A percentile compares a stretch with the other conserved stretches of the same genome.
These are phyloP conservation scores for Drosophila takahashii DNA, from an alignment of 1,140 invertebrate genomes.

Conservation along the genomic window DNA sequence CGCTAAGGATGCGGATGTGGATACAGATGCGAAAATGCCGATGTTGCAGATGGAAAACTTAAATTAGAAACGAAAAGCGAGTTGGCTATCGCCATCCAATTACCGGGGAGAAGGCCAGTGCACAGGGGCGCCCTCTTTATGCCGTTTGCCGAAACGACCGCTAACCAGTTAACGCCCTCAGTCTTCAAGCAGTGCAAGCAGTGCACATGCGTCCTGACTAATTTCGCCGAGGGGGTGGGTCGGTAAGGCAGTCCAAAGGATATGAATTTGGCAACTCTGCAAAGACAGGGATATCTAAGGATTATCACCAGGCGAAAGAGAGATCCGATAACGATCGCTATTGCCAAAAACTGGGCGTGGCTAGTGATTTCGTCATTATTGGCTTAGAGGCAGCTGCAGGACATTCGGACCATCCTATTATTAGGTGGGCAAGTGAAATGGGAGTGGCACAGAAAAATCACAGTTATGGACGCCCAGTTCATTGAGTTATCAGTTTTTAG, in stretches of 20 bases:
- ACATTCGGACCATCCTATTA: not conserved
- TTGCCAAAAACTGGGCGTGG: constrained; percentile 24
- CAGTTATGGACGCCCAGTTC: not conserved
- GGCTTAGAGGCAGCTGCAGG: constrained; percentile 5
- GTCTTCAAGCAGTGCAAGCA: constrained; percentile 59
- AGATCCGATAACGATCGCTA: constrained; percentile 22
- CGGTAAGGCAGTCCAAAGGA: constrained; percentile 5
- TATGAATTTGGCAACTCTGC: not conserved
- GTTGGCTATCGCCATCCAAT: not conserved
- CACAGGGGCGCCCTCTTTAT: constrained; percentile 54
- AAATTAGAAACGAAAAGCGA: constrained; percentile 39
- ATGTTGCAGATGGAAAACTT: constrained; percentile 38
- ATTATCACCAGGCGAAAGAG: not conserved
- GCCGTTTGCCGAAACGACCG: constrained; percentile 6
- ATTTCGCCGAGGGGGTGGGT: not conserved
- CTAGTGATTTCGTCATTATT: constrained; percentile 3
- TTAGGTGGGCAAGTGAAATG: not conserved
- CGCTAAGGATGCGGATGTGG: constrained; percentile 21
- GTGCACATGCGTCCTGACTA: constrained; percentile 63
- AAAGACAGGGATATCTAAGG: constrained; percentile 11
- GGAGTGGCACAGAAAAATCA: constrained; percentile 12
- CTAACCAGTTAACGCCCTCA: constrained; percentile 16
- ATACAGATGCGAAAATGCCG: constrained; percentile 30
- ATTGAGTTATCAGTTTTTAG: constrained; percentile 7
- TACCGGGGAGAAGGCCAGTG: not conserved